Evolutionary conservation across 2,797 vertebrate species (phyloP).

Genomic region (Lophotriccus pileatus): DNA sequence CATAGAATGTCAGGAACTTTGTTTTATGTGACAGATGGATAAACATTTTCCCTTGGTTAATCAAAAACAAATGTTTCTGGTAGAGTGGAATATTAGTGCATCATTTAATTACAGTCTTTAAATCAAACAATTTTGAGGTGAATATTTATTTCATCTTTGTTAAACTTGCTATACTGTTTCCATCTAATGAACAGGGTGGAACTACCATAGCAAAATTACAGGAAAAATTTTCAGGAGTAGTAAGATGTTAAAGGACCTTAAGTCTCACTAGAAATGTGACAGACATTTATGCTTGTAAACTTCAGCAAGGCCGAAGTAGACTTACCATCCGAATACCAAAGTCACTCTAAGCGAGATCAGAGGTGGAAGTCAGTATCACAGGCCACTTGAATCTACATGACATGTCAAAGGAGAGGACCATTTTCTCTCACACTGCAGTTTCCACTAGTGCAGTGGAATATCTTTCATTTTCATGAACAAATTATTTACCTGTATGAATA

Average conservation of each 20-base stretch:
- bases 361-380: neutral
- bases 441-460: neutral
- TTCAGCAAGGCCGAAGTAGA: neutral
- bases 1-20: neutral
- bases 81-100: neutral
- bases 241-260: neutral
- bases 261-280: neutral
- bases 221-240: neutral
- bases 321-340: neutral
- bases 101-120: neutral
- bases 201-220: neutral
- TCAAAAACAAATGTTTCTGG: neutral
- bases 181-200: neutral
- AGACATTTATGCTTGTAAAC: neutral
- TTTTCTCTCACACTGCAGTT: neutral
- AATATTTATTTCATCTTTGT: neutral
- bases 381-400: neutral
- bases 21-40: neutral
- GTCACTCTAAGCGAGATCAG: neutral
- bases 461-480: neutral
- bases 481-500: neutral
- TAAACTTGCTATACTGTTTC: neutral
- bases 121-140: neutral
- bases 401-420: neutral
- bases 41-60: conserved; percentile 6